Conservation (phyloP, 2,888 invertebrate species). For the Candidula unifasciata region DNA sequence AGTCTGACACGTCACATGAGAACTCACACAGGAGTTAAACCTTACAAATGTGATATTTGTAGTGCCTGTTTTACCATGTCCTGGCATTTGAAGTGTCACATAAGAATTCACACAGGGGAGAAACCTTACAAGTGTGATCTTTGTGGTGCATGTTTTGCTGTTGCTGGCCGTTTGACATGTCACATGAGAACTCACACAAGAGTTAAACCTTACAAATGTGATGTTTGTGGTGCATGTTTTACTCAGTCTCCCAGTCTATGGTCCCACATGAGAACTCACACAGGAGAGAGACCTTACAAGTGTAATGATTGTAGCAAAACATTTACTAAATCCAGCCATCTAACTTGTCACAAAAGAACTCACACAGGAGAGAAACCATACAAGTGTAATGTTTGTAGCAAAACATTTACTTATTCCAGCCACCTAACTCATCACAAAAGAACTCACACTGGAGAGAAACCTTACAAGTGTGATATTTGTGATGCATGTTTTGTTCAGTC, state of each 20-base stretch:
- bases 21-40: no score
- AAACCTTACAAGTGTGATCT: conserved; percentile 15
- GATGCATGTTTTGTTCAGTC: no score
- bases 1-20: no score
- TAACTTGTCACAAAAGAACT: not conserved
- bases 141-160: not conserved
- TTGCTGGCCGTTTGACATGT: not conserved
- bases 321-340: not conserved
- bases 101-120: not conserved
- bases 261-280: not conserved
- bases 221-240: not conserved
- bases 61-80: no score
- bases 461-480: no score
- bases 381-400: conserved; percentile 13
- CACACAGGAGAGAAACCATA: no score
- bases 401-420: not conserved
- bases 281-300: conserved; percentile 6
- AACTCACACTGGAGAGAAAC: no score
- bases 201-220: not conserved
- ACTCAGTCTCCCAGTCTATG: not conserved
- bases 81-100: no score
- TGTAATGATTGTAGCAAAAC: conserved; percentile 1
- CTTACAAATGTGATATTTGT: no score
- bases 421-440: not conserved
- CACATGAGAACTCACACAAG: not conserved